Evolutionary conservation across 2,888 invertebrate species (phyloP), one percentile per base, ranked within the genome.

Genomic region (Cephus sareptanus): DNA sequence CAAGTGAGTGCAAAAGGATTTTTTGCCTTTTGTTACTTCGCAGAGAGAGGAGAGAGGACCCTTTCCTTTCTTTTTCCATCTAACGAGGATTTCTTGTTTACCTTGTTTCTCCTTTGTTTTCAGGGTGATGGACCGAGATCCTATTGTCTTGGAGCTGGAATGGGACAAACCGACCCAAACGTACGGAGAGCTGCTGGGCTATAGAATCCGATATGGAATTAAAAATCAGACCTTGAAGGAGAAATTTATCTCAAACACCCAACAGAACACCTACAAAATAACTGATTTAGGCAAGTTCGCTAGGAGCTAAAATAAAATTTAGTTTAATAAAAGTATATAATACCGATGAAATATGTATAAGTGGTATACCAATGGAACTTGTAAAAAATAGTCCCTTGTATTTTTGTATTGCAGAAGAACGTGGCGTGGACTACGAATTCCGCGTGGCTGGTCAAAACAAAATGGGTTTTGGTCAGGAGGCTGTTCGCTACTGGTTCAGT

Each of bases 381-480:
- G 2, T 23, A 9, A 23, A 56, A 23, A 56, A 23, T 56, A 56
- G 9, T 0, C 23, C 23, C 23, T 0, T 56, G 2, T 23, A 56
- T 23, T 2, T 56, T 56, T 9, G 6, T 23, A 56, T 56, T 56
- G 56, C 77, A 86, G 82, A 86, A 92, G 98, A 98, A 92, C 94
- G 97, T 82, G 99, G 99, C 1, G 97, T 98, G 0, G 96, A 97
- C 86, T 99, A 99, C 92, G 99, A 99, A 92, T 98, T 99, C 91
- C 94, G 98, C 82, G 95, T 99, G n/a, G 96, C 98, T 15, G 99
- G 98, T 11, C 96, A 96, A 91, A 99, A 99, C 92, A 95, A 96
- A 84, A 97, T 99, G 77, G 99, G 99, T 77, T 96, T 96, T 87
- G 99, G 99, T 11, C 98, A 98, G 91, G 98, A 99, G 90, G 96